Evolutionary conservation across 2,113 vertebrate genomes (phyloP).

Genomic region (Rissa tridactyla): DNA sequence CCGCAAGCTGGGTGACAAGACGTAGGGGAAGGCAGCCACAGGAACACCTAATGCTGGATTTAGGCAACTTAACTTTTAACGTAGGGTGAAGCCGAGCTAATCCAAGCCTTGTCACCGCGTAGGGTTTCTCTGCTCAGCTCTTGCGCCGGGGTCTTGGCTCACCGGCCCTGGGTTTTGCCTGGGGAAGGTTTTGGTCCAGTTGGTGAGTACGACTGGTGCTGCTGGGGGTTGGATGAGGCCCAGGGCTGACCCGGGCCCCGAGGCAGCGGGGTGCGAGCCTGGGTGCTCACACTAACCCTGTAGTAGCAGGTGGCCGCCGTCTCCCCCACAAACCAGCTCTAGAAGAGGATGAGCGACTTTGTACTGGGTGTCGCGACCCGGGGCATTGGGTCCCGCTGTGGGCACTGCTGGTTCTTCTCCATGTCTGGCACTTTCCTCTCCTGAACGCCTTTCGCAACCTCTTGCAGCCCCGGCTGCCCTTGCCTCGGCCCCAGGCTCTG

Average conservation of each 20-base stretch:
- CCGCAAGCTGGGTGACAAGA: background rate
- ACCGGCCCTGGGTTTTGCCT: too few relatives aligned
- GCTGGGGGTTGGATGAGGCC: background rate
- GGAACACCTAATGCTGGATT: background rate
- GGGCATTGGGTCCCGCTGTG: rapidly evolving
- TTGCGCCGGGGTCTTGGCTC: background rate
- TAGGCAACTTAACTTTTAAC: background rate
- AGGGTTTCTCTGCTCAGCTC: background rate
- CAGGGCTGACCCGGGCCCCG: background rate
- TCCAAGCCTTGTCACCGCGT: background rate
- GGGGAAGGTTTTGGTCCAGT: background rate
- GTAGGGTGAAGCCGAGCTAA: background rate
- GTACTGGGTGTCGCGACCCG: background rate
- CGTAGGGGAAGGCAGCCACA: background rate
- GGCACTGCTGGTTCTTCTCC: background rate
- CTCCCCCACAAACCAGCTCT: background rate
- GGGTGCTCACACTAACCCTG: background rate
- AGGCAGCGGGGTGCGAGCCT: background rate
- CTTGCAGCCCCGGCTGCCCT: background rate
- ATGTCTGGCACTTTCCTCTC: background rate
- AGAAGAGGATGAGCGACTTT: background rate
- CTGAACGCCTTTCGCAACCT: background rate
- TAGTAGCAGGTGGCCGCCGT: rapidly evolving
- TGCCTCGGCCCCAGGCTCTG: rapidly evolving
- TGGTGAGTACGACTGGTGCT: background rate